phyloP scores from a whole-genome alignment of 2,113 vertebrate genomes.

The Eupsittula cactorum region DNA sequence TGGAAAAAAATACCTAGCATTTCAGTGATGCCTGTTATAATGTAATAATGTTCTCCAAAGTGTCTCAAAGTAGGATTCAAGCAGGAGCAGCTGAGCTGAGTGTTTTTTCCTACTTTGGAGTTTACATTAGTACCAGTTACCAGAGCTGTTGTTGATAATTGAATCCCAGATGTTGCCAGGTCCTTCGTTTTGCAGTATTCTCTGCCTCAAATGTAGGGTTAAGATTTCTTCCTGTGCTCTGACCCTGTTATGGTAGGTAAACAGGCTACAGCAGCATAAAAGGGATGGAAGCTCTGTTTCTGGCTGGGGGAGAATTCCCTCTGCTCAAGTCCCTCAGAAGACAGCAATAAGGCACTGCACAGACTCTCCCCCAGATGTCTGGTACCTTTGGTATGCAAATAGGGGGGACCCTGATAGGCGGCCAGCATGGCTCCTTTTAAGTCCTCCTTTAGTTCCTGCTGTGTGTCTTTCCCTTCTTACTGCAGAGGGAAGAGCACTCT shows the following conservation, averaged over 20 bases:
- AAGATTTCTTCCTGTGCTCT: constrained; percentile 58
- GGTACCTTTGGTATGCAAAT: constrained; percentile 68
- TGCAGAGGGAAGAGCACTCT: constrained; percentile 9
- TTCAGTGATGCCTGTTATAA: not conserved
- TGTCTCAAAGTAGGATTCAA: not conserved
- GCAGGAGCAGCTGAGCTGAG: not conserved
- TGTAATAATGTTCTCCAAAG: not conserved
- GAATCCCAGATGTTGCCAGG: not conserved
- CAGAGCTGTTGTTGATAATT: not conserved
- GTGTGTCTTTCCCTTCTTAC: constrained; percentile 57
- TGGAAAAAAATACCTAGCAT: not conserved
- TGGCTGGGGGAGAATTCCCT: constrained; percentile 42
- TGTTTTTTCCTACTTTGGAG: not conserved
- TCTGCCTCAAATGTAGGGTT: not conserved
- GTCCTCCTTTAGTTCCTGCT: constrained; percentile 32
- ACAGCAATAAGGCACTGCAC: not conserved
- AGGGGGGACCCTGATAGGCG: not conserved
- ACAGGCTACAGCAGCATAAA: constrained; percentile 40
- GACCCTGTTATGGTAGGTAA: constrained; percentile 45
- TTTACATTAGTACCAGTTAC: accelerated
- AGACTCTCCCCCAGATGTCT: constrained; percentile 48
- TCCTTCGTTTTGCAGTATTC: not conserved
- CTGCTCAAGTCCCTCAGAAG: not conserved
- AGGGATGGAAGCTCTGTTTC: constrained; percentile 3
- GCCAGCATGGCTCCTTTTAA: constrained; percentile 52